Base-by-base conservation (phyloP, 2,888 invertebrate genomes). In the Sesamia inferens region DNA sequence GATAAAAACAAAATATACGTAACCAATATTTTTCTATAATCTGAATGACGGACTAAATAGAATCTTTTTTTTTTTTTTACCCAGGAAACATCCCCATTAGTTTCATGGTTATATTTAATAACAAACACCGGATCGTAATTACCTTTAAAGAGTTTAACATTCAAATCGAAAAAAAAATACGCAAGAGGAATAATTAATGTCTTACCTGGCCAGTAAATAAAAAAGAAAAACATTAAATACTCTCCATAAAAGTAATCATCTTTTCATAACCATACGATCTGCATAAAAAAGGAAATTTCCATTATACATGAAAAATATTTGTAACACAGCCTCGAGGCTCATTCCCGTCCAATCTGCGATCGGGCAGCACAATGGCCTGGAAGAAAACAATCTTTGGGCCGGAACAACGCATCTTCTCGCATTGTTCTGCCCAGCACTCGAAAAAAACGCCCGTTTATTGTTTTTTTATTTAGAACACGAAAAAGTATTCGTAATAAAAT, bases 341-440 rank as follows among this genome's bases (percentile, higher is more conserved):
- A 92, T 91, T 91, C 90, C 88, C 89, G 89, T 92, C 88, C 91
- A 91, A 91, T 92, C 91, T 88, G 84, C 90, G 90, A 92, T 90
- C 89, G 89, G 85, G 78, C 76, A 68, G 84, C 90, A 93, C 94
- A 93, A 93, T 93, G 89, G 92, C 83, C 87, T 76, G 91, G 91
- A 92, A 93, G 93, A 92, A 93, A 92, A 93, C 92, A 94, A 93
- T 93, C 93, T 93, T 91, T 87, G 84, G 88, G 82, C 85, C 88
- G 86, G 87, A 90, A 90, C 88, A 88, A 87, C 85, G 85, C 88
- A 89, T 85, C 85, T 67, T 59, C 59, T 48, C 39, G 58, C 76
- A 86, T 86, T 86, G 86, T 86, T 84, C 83, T 74, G 78, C 76
- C 77, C 80, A 86, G 81, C 74, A 79, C 78, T 85, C 85, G 74